A percentile compares a stretch with the other conserved stretches of the same genome.
Conservation (phyloP, 1,140 invertebrate species). For the Hyposmocoma kahamanoa region DNA sequence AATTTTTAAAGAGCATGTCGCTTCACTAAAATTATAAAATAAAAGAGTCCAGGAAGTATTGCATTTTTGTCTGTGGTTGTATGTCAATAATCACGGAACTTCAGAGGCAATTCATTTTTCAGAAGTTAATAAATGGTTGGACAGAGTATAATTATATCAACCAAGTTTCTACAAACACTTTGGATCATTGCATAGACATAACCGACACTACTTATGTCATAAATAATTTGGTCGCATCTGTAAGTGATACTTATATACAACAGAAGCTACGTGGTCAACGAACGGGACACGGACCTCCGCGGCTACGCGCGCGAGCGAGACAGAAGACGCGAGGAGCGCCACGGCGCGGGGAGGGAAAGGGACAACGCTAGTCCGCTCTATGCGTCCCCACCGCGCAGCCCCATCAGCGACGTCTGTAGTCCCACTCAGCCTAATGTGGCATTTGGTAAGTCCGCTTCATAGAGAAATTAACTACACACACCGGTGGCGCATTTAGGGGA, state of each 20-base stretch:
- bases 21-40: no score
- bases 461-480: not conserved
- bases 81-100: no score
- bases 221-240: not conserved
- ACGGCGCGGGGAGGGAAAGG: slow-evolving; percentile 12
- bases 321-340: slow-evolving; percentile 38
- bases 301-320: slow-evolving; percentile 41
- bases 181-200: no score
- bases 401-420: slow-evolving; percentile 80
- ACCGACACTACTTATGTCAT: no score
- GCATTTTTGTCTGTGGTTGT: no score
- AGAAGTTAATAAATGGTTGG: no score
- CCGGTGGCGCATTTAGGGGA: no score
- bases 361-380: slow-evolving; percentile 79
- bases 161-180: no score
- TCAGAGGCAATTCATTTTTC: no score
- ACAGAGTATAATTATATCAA: no score
- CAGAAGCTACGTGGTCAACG: slow-evolving; percentile 55
- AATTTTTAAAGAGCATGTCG: no score
- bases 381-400: slow-evolving; percentile 87
- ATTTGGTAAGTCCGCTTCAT: slow-evolving; percentile 17
- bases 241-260: not conserved
- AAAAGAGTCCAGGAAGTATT: no score
- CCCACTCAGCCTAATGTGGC: slow-evolving; percentile 48
- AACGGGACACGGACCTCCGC: slow-evolving; percentile 44